Percentiles rank a stretch among this genome's conserved stretches.
phyloP scores from a whole-genome alignment of 2,113 vertebrate species.

The Daboia siamensis region DNA sequence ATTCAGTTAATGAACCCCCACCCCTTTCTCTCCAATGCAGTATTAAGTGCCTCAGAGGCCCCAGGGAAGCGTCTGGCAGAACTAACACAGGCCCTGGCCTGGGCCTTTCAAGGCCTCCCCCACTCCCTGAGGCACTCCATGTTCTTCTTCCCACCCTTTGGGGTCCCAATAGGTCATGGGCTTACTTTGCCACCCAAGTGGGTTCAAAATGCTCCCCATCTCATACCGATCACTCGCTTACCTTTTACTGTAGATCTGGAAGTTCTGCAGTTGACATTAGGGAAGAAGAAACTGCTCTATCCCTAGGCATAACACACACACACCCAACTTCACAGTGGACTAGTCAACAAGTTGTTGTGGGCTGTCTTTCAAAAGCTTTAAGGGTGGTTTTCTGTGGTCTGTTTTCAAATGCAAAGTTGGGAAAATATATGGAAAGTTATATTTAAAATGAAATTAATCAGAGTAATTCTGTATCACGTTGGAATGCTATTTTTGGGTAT shows the following conservation, averaged over 20 bases:
- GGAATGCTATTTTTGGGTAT: conserved; percentile 38
- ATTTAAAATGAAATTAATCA: conserved; percentile 32
- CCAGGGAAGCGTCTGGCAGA: not conserved
- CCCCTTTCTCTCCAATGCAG: not conserved
- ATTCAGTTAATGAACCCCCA: not conserved
- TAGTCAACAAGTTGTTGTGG: not conserved
- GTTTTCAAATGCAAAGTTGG: conserved; percentile 35
- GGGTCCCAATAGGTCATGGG: not conserved
- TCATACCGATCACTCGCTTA: no score
- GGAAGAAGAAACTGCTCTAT: not conserved
- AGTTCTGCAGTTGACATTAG: not conserved
- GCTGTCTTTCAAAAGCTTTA: conserved; percentile 13
- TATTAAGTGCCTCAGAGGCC: not conserved
- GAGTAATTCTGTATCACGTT: conserved; percentile 49
- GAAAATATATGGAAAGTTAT: conserved; percentile 14
- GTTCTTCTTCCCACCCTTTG: not conserved
- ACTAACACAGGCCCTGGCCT: not conserved
- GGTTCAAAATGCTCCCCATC: not conserved
- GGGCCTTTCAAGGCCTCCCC: not conserved
- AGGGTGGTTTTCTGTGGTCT: not conserved
- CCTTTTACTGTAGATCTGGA: not conserved
- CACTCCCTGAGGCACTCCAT: not conserved
- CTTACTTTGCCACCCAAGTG: not conserved
- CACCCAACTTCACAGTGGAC: not conserved
- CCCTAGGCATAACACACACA: not conserved